Conservation (phyloP, 2,888 invertebrate species). For the Matsumyia berberina region DNA sequence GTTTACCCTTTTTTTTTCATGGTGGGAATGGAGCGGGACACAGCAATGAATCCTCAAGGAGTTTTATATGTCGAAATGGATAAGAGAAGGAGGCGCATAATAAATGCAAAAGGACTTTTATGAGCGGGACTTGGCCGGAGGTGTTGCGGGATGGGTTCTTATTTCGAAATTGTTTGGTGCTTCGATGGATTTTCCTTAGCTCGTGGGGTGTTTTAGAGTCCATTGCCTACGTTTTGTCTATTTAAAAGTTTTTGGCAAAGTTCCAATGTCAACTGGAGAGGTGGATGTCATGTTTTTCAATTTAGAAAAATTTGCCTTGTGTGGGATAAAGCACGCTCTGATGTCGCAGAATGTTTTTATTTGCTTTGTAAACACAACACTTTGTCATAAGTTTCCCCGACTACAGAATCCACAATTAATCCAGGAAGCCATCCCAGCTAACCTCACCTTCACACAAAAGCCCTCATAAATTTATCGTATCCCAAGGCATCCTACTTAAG, state of each 20-base stretch:
- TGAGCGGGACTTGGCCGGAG: constrained; percentile 31
- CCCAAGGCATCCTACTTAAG: neutral
- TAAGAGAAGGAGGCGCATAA: constrained; percentile 21
- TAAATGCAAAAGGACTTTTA: constrained; percentile 52
- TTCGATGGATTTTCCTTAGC: constrained; percentile 23
- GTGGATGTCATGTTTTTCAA: constrained; percentile 1
- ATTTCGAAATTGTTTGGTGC: constrained; percentile 38
- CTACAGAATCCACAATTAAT: neutral
- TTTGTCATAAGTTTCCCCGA: neutral
- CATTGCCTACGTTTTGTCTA: neutral
- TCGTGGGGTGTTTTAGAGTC: neutral
- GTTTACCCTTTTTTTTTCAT: constrained; percentile 45
- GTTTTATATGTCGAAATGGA: constrained; percentile 15
- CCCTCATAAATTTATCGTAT: neutral
- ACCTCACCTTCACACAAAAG: neutral
- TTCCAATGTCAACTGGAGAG: neutral
- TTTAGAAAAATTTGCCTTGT: neutral
- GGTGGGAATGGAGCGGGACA: neutral
- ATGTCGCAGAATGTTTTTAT: neutral
- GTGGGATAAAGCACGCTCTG: neutral
- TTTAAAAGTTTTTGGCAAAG: constrained; percentile 3
- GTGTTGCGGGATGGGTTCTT: constrained; percentile 4
- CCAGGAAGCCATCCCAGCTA: neutral
- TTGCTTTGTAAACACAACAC: neutral
- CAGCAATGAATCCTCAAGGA: constrained; percentile 32